phyloP scores from a whole-genome alignment of 2,113 vertebrate species.

The Callospermophilus lateralis region DNA sequence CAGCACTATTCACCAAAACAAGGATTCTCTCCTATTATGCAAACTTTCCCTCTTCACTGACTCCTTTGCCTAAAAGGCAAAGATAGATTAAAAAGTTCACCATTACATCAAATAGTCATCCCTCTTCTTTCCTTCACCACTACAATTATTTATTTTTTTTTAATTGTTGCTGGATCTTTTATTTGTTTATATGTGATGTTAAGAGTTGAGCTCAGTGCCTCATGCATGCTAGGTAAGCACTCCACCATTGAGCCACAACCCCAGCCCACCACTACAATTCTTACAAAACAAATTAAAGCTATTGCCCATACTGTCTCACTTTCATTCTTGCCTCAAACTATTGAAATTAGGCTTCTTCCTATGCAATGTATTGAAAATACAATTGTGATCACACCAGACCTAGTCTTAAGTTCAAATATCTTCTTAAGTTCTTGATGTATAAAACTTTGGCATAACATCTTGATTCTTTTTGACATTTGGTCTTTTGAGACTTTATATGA shows the following conservation, averaged over 20 bases:
- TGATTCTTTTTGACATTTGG: not conserved
- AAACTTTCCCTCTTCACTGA: not conserved
- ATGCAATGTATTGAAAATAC: not conserved
- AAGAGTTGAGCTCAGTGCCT: too few species aligned
- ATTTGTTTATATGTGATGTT: too few species aligned
- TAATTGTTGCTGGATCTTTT: too few species aligned
- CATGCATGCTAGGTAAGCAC: too few species aligned
- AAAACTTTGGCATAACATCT: not conserved
- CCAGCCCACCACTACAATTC: not conserved
- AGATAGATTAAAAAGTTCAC: not conserved
- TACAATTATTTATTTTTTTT: not conserved
- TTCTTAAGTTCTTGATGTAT: not conserved
- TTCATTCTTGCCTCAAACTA: not conserved
- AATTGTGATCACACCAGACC: not conserved
- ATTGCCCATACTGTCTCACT: not conserved
- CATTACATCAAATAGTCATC: not conserved
- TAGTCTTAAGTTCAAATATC: not conserved
- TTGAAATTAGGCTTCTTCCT: not conserved
- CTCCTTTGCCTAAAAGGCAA: not conserved
- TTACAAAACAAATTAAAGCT: not conserved
- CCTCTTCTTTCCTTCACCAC: not conserved
- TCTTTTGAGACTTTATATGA: not conserved
- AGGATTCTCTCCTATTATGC: not conserved
- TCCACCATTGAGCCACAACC: too few species aligned
- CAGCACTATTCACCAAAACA: accelerated